phyloP scores from a whole-genome alignment of 2,888 invertebrate genomes.

The Panopea generosa region DNA sequence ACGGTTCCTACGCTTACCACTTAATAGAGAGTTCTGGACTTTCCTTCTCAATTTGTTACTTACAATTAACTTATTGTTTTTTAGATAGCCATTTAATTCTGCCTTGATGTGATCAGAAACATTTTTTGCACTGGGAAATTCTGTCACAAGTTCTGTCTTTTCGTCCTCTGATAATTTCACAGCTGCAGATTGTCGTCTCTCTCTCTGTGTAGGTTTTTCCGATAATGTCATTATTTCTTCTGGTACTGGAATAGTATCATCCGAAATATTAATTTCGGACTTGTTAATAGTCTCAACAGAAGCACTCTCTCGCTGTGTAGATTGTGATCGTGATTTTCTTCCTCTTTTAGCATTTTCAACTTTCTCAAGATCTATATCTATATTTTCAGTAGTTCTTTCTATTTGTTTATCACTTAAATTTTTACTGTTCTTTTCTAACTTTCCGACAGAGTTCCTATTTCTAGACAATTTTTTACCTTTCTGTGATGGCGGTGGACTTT shows the following conservation, averaged over 20 bases:
- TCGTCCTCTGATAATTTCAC: conserved; percentile 45
- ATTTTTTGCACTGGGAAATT: conserved; percentile 55
- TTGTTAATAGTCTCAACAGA: neutral
- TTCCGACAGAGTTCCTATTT: neutral
- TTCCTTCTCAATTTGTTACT: conserved; percentile 66
- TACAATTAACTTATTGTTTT: conserved; percentile 65
- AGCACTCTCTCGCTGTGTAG: conserved; percentile 23
- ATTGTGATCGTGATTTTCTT: conserved; percentile 24
- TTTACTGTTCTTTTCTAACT: conserved; percentile 2
- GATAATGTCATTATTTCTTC: too few relatives aligned
- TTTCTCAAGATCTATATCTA: neutral
- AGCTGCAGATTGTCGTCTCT: conserved; percentile 35
- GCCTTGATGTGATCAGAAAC: conserved; percentile 68
- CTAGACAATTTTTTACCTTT: neutral
- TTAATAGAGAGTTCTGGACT: conserved; percentile 68
- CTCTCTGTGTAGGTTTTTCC: conserved; percentile 1
- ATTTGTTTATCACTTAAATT: too few relatives aligned
- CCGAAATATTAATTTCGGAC: neutral
- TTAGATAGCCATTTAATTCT: conserved; percentile 63
- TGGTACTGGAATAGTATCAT: too few relatives aligned
- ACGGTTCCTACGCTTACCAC: conserved; percentile 54
- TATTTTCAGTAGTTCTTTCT: too few relatives aligned
- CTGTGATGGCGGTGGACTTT: conserved; percentile 3
- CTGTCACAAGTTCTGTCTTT: conserved; percentile 43
- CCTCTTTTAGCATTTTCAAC: conserved; percentile 11